Evolutionary conservation across 2,888 invertebrate genomes (phyloP).

Genomic region (Neria commutata): DNA sequence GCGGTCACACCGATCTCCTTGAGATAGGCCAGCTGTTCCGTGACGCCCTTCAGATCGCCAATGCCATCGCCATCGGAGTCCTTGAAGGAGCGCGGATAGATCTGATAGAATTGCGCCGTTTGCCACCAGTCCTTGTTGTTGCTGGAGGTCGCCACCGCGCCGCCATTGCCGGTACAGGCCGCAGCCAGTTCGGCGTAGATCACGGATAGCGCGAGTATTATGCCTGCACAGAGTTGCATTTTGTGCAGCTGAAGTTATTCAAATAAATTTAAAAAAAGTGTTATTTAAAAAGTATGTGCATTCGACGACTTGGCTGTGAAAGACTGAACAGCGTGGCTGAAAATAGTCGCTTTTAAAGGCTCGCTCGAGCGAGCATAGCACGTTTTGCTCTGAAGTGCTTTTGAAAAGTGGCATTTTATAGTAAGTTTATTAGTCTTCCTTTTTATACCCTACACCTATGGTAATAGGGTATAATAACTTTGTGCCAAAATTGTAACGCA

Average conservation of each 20-base stretch:
- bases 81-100: constrained; percentile 83
- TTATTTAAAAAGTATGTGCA: too few relatives aligned
- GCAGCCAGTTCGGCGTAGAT: not conserved
- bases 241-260: not conserved
- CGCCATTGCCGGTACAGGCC: constrained; percentile 20
- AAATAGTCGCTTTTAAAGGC: too few relatives aligned
- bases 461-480: too few relatives aligned
- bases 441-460: too few relatives aligned
- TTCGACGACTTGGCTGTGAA: too few relatives aligned
- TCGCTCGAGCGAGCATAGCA: too few relatives aligned
- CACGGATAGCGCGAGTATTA: not conserved
- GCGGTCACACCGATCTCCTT: constrained; percentile 71
- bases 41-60: constrained; percentile 79
- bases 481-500: too few relatives aligned
- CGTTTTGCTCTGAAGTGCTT: too few relatives aligned
- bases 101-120: constrained; percentile 80
- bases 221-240: not conserved
- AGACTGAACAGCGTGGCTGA: too few relatives aligned
- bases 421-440: too few relatives aligned
- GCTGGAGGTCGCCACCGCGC: constrained; percentile 13
- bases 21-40: constrained; percentile 69
- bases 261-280: not conserved
- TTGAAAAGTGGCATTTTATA: too few relatives aligned
- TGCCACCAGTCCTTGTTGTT: constrained; percentile 78
- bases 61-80: constrained; percentile 83